Evolutionary conservation across 2,888 invertebrate genomes (phyloP).

Genomic region (Caenorhabditis angaria): DNA sequence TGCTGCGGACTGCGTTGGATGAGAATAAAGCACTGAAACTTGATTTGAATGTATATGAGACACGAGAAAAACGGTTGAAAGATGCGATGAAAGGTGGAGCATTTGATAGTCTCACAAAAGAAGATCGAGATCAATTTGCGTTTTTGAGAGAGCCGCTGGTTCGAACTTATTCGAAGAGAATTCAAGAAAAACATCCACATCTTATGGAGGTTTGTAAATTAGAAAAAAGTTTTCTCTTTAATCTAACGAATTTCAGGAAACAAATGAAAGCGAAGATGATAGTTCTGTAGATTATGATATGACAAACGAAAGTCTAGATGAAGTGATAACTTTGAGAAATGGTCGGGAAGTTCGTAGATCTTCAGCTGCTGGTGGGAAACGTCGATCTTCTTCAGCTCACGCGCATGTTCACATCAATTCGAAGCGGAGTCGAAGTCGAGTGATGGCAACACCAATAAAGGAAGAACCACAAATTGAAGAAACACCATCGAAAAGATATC

Average conservation of each 20-base stretch:
- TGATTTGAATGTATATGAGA: constrained; percentile 48
- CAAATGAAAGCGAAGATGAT: constrained; percentile 37
- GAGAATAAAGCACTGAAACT: constrained; percentile 49
- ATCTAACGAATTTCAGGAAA: constrained; percentile 21
- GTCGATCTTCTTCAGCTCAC: constrained; percentile 26
- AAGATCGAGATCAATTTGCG: constrained; percentile 38
- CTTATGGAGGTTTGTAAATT: constrained; percentile 19
- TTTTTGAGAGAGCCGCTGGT: constrained; percentile 37
- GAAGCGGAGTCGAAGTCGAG: constrained; percentile 41
- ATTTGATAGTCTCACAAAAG: constrained; percentile 43
- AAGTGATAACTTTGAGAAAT: constrained; percentile 21
- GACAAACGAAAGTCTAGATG: constrained; percentile 50
- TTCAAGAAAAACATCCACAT: constrained; percentile 33
- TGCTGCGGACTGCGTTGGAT: constrained; percentile 46
- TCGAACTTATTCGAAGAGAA: constrained; percentile 35
- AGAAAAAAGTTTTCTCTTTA: neutral
- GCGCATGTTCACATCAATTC: constrained; percentile 20
- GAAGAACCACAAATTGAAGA: constrained; percentile 37
- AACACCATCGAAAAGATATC: constrained; percentile 36
- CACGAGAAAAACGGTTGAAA: constrained; percentile 48
- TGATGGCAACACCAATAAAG: constrained; percentile 34
- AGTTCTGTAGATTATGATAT: constrained; percentile 52
- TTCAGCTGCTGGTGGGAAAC: constrained; percentile 16
- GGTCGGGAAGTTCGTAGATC: constrained; percentile 29
- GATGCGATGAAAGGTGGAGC: constrained; percentile 47